Base-by-base conservation (phyloP, 2,113 vertebrate species). In the Okapia johnstoni region DNA sequence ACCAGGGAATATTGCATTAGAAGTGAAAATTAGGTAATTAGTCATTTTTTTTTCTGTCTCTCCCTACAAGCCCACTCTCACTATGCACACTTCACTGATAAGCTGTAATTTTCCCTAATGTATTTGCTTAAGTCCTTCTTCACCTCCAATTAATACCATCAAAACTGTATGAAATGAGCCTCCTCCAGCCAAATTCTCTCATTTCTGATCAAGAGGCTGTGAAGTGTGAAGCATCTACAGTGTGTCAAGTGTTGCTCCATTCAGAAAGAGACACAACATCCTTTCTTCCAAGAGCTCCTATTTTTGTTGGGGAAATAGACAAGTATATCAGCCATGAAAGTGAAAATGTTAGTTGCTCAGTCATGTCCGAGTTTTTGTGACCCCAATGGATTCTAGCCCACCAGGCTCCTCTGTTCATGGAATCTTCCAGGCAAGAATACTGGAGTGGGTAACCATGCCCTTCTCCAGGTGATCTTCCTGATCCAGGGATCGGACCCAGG, bases 21-120 rank as follows among this genome's bases (percentile, higher is more conserved):
- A 93, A 91, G 4, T 90, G 36, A 88, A 88, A 94, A 70, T 52
- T 19, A 94, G 63, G 40, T 33, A 60, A 66, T 40, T 40, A 33
- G 17, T 84, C 21, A 7, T 36, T 57, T 79, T 54, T 36, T 57
- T 14, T 14, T 1, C 57, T 43, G 21, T 60, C 91, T 88, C n/a
- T 85, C 16, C 14, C 55, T 60, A 50, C 23, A 89, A 95, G 4
- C 15, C 9, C 11, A 7, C 17, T 76, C 33, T 85, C 30, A 30
- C 8, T 2, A 3, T 12, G 6, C 13, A 1, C 26, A 13, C 57
- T 93, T 95, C 40, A 33, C 30, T 60, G 3, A 81, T 14, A 46
- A 73, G n/a, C 66, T 57, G 1, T 90, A 52, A 57, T 76, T 90
- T 90, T 85, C 52, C 25, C 12, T 90, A 79, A 55, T 60, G 17